Conservation (phyloP, 2,888 invertebrate species). For the Cryptocheilus praepositus region DNA sequence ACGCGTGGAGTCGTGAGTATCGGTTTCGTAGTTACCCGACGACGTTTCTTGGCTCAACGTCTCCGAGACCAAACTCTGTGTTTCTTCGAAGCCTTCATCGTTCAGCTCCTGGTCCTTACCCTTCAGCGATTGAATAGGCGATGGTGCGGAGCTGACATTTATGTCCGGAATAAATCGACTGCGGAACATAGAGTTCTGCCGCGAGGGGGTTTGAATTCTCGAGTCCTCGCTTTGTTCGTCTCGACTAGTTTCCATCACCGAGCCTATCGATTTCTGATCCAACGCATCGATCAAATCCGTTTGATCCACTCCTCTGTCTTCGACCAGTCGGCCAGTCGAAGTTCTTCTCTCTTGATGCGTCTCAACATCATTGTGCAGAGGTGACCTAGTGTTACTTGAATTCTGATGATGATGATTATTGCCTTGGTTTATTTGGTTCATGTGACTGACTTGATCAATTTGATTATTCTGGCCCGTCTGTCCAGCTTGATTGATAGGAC, state of each 20-base stretch:
- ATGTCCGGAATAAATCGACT: slow-evolving; percentile 73
- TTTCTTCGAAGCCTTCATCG: slow-evolving; percentile 94
- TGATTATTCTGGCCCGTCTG: slow-evolving; percentile 3
- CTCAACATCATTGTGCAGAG: too few relatives aligned
- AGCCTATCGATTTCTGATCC: background rate
- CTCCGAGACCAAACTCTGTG: slow-evolving; percentile 90
- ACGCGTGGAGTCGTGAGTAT: slow-evolving; percentile 77
- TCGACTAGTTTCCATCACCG: background rate
- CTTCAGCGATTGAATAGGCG: slow-evolving; percentile 61
- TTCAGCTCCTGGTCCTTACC: slow-evolving; percentile 83
- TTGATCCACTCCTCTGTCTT: slow-evolving; percentile 1
- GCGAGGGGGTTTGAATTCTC: slow-evolving; percentile 3
- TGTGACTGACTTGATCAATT: background rate
- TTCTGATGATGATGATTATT: slow-evolving; percentile 17
- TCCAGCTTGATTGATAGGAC: slow-evolving; percentile 2
- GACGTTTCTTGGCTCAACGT: slow-evolving; percentile 91
- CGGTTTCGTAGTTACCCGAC: slow-evolving; percentile 82
- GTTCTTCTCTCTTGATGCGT: background rate
- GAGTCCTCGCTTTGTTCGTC: background rate
- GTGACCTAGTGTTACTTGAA: slow-evolving; percentile 6
- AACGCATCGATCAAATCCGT: background rate
- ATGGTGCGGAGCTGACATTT: slow-evolving; percentile 74
- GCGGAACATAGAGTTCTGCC: slow-evolving; percentile 49
- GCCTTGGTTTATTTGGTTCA: slow-evolving; percentile 11
- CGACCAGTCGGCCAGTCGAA: background rate